Evolutionary conservation across 2,888 invertebrate genomes (phyloP), one percentile per base, ranked within the genome.

Genomic region (Drosophila hamatofila): DNA sequence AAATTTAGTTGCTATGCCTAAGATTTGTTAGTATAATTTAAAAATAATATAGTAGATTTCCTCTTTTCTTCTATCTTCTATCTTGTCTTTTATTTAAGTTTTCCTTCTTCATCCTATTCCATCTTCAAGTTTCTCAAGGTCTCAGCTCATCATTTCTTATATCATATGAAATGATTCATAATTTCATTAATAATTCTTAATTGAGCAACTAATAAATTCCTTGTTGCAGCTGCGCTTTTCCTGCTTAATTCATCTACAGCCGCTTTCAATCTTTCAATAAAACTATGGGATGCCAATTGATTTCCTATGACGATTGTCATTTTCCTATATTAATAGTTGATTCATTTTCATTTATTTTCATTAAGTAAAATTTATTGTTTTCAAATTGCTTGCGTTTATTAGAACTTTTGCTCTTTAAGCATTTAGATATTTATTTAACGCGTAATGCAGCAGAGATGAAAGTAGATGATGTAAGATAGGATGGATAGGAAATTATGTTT

Each of bases 291-390:
- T 23, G 54, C 23, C 54, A 66, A 79, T 79, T 74, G 44, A 35
- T 41, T 27, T 41, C 14, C 64, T 16, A 8, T 48, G 16, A 0
- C 49, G 52, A 33, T 27, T 59, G 59, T 60, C 56, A 42, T 49
- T 49, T 51, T 46, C 14, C 25, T 42, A n/a, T 61, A 41, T 48
- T 37, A 63, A 46, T 49, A 23, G 37, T 23, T 49, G n/a, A 78
- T 72, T 74, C 46, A 60, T 57, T 48, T 55, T 23, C 27, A 39
- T 39, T 37, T 27, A 9, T 58, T 46, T 71, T 23, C 23, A 55
- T 64, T 44, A 72, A 78, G 64, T 64, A 48, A 35, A 72, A 78
- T 75, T 75, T 41, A 78, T 78, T 51, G 55, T n/a, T 52, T 46
- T 59, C 18, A 4, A 74, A 72, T 66, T 59, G 68, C n/a, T 21